Base-by-base conservation (phyloP, 1,140 invertebrate genomes). In the Drosophila pseudoobscura region DNA sequence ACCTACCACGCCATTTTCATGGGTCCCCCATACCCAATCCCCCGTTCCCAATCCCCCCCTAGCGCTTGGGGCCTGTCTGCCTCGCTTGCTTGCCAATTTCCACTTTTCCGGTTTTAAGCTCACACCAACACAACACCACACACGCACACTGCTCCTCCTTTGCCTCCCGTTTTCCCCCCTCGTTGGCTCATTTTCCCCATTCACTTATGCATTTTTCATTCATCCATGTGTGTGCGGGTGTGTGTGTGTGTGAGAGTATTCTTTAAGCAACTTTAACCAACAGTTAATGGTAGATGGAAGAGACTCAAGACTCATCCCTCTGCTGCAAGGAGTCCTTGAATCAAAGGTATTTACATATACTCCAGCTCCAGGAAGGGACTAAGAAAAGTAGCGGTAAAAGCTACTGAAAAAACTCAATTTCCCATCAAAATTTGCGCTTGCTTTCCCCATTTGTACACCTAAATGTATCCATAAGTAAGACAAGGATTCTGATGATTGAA, bases 61-160 rank as follows among this genome's bases (percentile, higher is more conserved):
- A 75, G 75, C 31, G 9, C 79, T 78, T 62, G 70, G 61, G 46
- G 60, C 59, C 70, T 64, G 79, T 63, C 71, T 83, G 79, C 75
- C 74, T 84, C 72, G 76, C 66, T 84, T 79, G 75, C 72, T 83
- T 77, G 82, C 77, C 80, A 84, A 80, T 85, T 84, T 85, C 80
- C 80, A 84, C 78, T 84, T 84, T 84, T 85, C 80, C 80, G 80
- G 80, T 77, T 84, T 84, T 77, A 84, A 85, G 80, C 72, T 59
- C 80, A 79, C 72, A 64, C 75, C 52, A 55, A 56, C 61, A 49
- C 51, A 26, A 59, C 71, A 44, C 44, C 22, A 51, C 47, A 61
- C 26, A 55, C 47, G n/a, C 47, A 41, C 29, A 24, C 54, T 39
- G 43, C 58, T 11, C 22, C 52, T 17, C 31, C 44, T 24, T 6